Conservation (phyloP, 1,140 invertebrate species). For the Arion vulgaris region DNA sequence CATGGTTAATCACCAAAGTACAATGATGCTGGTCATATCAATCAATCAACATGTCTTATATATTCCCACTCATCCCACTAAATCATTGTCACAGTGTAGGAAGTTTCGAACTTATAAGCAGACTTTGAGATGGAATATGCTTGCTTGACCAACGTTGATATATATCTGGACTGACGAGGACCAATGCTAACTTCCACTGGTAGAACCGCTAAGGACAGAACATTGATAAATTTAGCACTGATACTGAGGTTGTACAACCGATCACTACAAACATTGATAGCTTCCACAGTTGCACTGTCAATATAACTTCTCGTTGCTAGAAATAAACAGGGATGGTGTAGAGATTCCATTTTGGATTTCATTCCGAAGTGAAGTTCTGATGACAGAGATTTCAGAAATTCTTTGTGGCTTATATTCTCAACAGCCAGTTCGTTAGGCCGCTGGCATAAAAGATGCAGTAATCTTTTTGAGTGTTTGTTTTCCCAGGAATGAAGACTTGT, state of each 20-base stretch:
- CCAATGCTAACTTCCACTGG: not conserved
- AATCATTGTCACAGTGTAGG: not conserved
- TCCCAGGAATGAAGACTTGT: not conserved
- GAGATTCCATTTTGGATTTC: not conserved
- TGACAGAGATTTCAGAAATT: not conserved
- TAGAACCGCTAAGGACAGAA: not conserved
- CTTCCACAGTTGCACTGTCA: constrained; percentile 1
- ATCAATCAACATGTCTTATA: too few species aligned
- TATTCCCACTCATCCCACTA: too few species aligned
- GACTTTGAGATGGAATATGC: not conserved
- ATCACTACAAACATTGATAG: not conserved
- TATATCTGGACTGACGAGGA: not conserved
- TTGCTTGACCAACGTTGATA: not conserved
- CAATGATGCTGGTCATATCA: too few species aligned
- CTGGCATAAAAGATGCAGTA: not conserved
- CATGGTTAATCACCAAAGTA: too few species aligned
- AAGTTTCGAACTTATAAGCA: not conserved
- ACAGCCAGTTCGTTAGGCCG: not conserved
- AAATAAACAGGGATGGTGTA: constrained; percentile 1
- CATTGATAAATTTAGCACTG: not conserved
- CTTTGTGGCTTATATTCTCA: too few species aligned
- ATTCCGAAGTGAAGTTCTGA: not conserved
- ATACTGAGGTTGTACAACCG: not conserved
- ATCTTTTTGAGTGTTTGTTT: not conserved
- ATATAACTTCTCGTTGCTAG: not conserved